Evolutionary conservation across 2,888 invertebrate genomes (phyloP).

Genomic region (Leptopilina syphax): DNA sequence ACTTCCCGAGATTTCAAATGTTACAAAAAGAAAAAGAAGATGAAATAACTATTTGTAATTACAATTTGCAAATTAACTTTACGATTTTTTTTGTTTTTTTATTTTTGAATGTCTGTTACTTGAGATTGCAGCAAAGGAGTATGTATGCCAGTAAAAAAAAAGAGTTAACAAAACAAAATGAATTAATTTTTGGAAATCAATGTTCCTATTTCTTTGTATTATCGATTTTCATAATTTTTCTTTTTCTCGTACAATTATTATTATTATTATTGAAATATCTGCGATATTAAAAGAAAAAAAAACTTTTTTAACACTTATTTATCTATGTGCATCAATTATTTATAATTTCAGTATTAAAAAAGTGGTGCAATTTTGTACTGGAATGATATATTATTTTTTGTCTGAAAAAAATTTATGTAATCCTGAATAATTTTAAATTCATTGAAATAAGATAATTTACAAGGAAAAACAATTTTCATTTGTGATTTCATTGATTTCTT

Average conservation of each 20-base stretch:
- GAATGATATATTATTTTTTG: background rate
- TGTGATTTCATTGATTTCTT: background rate
- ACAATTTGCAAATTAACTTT: slow-evolving; percentile 62
- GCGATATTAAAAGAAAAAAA: background rate
- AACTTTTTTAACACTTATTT: background rate
- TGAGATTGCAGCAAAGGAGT: slow-evolving; percentile 45
- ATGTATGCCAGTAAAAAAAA: slow-evolving; percentile 46
- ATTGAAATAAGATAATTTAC: background rate
- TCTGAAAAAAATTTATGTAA: slow-evolving; percentile 1
- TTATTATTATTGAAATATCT: background rate
- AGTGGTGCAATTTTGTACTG: slow-evolving; percentile 14
- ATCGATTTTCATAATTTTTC: background rate
- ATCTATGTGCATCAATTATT: background rate
- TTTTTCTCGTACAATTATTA: too few relatives aligned
- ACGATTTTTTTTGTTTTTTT: slow-evolving; percentile 23
- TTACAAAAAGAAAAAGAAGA: slow-evolving; percentile 60
- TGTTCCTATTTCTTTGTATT: background rate
- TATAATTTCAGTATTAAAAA: slow-evolving; percentile 28
- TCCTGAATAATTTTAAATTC: background rate
- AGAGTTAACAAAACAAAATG: slow-evolving; percentile 48
- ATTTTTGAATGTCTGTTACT: slow-evolving; percentile 41
- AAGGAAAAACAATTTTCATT: background rate
- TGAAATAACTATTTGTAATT: slow-evolving; percentile 62
- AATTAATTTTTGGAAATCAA: slow-evolving; percentile 19
- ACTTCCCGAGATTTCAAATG: slow-evolving; percentile 62